Conservation (phyloP, 1,140 invertebrate species). For the Pseudomyrmex concolor region DNA sequence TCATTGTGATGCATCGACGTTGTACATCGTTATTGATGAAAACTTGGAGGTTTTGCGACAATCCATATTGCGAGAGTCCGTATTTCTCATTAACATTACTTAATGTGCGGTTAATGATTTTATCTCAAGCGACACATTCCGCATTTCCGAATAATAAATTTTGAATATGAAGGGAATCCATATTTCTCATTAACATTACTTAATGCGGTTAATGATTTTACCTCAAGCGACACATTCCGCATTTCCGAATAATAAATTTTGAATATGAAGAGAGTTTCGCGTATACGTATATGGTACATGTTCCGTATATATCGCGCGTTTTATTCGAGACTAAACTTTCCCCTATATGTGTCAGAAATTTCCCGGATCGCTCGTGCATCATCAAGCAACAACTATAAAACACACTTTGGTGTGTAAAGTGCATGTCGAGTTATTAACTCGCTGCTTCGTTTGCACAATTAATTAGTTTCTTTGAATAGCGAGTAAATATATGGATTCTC, state of each 20-base stretch:
- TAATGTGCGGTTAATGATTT: not conserved
- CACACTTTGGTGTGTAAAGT: conserved; percentile 29
- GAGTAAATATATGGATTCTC: not conserved
- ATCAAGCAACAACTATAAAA: conserved; percentile 29
- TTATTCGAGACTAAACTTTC: conserved; percentile 2
- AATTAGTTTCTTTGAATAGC: conserved; percentile 43
- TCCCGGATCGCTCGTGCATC: conserved; percentile 13
- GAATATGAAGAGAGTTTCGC: too few species aligned
- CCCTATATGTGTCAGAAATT: conserved; percentile 15
- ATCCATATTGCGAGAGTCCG: not conserved
- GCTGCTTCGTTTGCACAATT: conserved; percentile 23
- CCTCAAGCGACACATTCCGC: not conserved
- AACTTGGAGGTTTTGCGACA: not conserved
- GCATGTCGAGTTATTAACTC: conserved; percentile 29
- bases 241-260: not conserved
- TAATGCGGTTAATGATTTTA: not conserved
- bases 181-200: not conserved
- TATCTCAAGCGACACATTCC: not conserved
- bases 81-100: not conserved
- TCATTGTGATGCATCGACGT: not conserved
- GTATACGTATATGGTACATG: not conserved
- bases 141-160: not conserved
- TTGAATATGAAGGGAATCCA: too few species aligned
- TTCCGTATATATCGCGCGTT: not conserved
- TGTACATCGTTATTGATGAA: not conserved